These are phyloP conservation scores for Gastrophysa polygoni DNA, from an alignment of 2,888 invertebrate genomes.

Conservation along the genomic window DNA sequence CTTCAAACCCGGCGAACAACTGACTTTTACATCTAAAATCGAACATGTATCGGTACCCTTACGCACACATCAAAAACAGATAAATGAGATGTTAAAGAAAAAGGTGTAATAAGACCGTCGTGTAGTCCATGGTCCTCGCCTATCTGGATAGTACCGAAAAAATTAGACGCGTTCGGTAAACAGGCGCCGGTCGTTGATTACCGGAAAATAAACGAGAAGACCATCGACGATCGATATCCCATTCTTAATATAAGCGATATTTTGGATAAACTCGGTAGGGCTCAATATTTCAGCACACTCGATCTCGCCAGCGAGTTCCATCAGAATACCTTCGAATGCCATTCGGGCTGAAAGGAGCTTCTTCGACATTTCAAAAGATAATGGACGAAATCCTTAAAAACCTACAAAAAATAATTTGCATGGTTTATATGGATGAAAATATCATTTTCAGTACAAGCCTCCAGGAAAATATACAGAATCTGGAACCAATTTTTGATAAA, in stretches of 20 bases:
- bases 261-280: constrained; percentile 13
- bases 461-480: constrained; percentile 44
- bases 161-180: constrained; percentile 18
- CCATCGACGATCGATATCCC: constrained; percentile 13
- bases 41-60: constrained; percentile 13
- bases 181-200: constrained; percentile 4
- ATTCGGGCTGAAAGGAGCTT: constrained; percentile 26
- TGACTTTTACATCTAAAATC: no score
- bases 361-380: constrained; percentile 23
- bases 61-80: constrained; percentile 13
- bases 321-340: constrained; percentile 22
- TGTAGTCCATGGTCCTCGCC: constrained; percentile 22
- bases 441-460: constrained; percentile 14
- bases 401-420: constrained; percentile 10
- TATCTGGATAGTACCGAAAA: constrained; percentile 24
- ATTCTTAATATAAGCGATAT: constrained; percentile 17
- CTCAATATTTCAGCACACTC: constrained; percentile 13
- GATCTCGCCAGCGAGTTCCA: constrained; percentile 22
- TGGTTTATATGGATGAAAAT: constrained; percentile 16
- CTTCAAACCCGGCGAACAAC: no score
- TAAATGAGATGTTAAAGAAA: constrained; percentile 15
- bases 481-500: constrained; percentile 2
- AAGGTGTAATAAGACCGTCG: constrained; percentile 13
- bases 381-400: constrained; percentile 26
- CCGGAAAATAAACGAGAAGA: constrained; percentile 11